These are phyloP conservation scores for Eptatretus burgeri DNA, from an alignment of 2,113 vertebrate genomes.

Conservation along the genomic window DNA sequence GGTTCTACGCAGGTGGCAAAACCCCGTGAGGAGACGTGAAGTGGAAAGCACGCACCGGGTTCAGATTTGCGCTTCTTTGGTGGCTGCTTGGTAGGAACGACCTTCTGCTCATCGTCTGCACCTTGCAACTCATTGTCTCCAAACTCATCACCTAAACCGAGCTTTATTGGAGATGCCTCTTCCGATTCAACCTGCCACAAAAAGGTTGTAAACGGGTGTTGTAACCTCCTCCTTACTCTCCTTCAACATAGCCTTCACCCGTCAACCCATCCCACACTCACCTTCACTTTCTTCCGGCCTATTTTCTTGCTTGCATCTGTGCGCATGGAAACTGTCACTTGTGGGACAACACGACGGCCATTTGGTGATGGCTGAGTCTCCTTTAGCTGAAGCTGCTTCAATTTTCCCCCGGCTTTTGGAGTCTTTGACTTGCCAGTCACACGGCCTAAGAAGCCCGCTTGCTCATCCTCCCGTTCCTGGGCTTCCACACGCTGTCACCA, in stretches of 20 bases:
- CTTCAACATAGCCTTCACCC: background rate
- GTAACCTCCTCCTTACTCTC: background rate
- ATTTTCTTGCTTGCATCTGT: constrained; percentile 43
- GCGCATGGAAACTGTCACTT: constrained; percentile 56
- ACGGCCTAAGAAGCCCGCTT: constrained; percentile 13
- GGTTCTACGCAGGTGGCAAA: too few relatives aligned
- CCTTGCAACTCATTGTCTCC: background rate
- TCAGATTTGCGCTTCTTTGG: too few relatives aligned
- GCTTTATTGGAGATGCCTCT: background rate
- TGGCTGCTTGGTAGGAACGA: background rate
- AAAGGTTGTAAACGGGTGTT: constrained; percentile 1
- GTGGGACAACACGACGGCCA: constrained; percentile 44
- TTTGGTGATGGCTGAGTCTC: constrained; percentile 49
- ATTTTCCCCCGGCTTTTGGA: constrained; percentile 22
- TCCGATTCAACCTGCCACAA: constrained; percentile 19
- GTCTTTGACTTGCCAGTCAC: constrained; percentile 21
- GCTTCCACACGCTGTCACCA: constrained; percentile 25
- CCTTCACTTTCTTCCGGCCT: constrained; percentile 37
- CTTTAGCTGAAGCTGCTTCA: constrained; percentile 24
- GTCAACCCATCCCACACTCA: constrained; percentile 12
- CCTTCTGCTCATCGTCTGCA: background rate
- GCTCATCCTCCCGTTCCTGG: constrained; percentile 27
- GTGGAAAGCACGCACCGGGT: too few relatives aligned
- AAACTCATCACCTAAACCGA: too few relatives aligned
- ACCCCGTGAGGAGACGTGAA: too few relatives aligned